phyloP scores from a whole-genome alignment of 2,797 vertebrate genomes.

The Lithobates sylvaticus region DNA sequence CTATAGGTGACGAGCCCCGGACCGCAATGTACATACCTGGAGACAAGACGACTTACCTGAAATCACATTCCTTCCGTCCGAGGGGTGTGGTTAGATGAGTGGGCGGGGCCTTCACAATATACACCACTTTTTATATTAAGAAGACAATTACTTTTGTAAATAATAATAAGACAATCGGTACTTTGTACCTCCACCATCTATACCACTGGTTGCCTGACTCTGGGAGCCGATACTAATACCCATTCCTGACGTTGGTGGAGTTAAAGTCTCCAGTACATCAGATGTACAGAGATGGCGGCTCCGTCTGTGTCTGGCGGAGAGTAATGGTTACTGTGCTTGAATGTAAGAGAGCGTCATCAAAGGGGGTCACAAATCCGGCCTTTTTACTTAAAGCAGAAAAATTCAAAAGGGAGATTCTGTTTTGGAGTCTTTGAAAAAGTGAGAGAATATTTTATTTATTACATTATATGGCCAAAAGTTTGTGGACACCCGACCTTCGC shows the following conservation, averaged over 20 bases:
- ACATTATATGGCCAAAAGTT: no score
- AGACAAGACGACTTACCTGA: conserved; percentile 39
- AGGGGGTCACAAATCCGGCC: conserved; percentile 38
- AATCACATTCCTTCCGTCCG: conserved; percentile 26
- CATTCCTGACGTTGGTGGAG: conserved; percentile 69
- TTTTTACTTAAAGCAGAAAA: conserved; percentile 13
- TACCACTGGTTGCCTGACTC: conserved; percentile 63
- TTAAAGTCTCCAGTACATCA: conserved; percentile 28
- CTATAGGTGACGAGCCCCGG: conserved; percentile 88
- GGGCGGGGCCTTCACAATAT: conserved; percentile 42
- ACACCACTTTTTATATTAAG: conserved; percentile 58
- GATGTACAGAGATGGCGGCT: neutral
- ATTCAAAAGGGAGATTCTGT: conserved; percentile 38
- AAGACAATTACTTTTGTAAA: conserved; percentile 59
- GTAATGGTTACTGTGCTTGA: conserved; percentile 60
- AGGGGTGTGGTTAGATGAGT: conserved; percentile 27
- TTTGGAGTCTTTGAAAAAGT: conserved; percentile 28
- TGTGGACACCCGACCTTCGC: no score
- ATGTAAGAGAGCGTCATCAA: conserved; percentile 54
- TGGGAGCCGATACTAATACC: conserved; percentile 70
- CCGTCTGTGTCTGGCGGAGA: conserved; percentile 1
- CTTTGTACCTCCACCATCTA: conserved; percentile 58
- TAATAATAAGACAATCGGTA: conserved; percentile 60
- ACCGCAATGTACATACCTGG: conserved; percentile 66
- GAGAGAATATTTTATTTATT: neutral